Conservation (phyloP, 2,888 invertebrate genomes). For the Neoaliturus tenellus region DNA sequence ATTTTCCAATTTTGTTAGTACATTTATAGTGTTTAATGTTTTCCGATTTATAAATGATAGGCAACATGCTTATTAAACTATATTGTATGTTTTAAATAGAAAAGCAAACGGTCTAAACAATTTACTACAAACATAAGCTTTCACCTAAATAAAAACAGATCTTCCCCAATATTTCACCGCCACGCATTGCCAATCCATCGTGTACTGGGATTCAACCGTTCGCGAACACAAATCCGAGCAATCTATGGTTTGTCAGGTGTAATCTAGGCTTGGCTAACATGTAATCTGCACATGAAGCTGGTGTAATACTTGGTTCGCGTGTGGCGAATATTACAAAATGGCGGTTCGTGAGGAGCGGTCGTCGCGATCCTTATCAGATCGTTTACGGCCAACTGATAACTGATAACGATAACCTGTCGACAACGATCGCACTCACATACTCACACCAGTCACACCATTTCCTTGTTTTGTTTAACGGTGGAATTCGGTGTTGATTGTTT, state of each 20-base stretch:
- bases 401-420: constrained; percentile 25
- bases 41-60: too few species aligned
- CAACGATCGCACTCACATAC: neutral
- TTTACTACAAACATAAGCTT: too few species aligned
- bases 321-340: constrained; percentile 36
- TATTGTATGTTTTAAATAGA: too few species aligned
- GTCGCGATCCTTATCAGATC: constrained; percentile 21
- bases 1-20: too few species aligned
- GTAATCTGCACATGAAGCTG: constrained; percentile 18
- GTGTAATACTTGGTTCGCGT: constrained; percentile 17
- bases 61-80: too few species aligned
- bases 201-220: too few species aligned
- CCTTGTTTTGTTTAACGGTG: neutral
- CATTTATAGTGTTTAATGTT: too few species aligned
- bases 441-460: neutral
- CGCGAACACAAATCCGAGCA: constrained; percentile 2
- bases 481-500: neutral
- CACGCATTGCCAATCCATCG: too few species aligned
- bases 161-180: too few species aligned
- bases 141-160: too few species aligned
- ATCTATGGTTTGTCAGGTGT: constrained; percentile 24
- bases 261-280: constrained; percentile 20
- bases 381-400: constrained; percentile 3
- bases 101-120: too few species aligned
- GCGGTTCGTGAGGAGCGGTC: constrained; percentile 28